A percentile compares a stretch with the other conserved stretches of the same genome.
Conservation (phyloP, 2,113 vertebrate species). For the Pandion haliaetus region DNA sequence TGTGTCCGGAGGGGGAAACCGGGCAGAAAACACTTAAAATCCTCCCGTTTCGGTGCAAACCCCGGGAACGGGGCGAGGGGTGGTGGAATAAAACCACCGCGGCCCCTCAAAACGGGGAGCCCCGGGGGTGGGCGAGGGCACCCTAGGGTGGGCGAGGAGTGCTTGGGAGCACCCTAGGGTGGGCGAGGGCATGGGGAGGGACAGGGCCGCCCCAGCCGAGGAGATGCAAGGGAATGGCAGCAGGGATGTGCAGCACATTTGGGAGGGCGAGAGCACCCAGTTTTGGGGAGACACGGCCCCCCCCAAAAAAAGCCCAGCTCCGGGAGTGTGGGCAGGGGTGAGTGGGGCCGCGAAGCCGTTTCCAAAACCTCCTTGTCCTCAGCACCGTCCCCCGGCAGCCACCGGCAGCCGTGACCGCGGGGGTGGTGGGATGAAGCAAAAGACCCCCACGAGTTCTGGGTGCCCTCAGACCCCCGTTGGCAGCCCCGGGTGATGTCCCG, state of each 20-base stretch:
- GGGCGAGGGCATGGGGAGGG: fast-evolving
- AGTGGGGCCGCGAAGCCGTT: fast-evolving
- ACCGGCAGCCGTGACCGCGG: fast-evolving
- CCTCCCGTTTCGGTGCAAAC: background rate
- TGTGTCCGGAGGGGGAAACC: background rate
- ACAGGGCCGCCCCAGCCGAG: fast-evolving
- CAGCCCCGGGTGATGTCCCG: fast-evolving
- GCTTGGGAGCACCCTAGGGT: fast-evolving
- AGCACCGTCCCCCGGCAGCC: background rate
- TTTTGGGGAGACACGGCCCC: background rate
- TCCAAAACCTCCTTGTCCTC: background rate
- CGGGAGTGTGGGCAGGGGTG: fast-evolving
- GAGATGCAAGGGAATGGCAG: background rate
- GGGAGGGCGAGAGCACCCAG: background rate
- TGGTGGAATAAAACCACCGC: background rate
- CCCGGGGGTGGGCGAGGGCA: background rate
- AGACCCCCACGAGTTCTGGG: fast-evolving
- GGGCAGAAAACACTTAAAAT: background rate
- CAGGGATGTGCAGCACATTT: fast-evolving
- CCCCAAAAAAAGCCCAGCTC: no score
- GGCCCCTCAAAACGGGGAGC: background rate
- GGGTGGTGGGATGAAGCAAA: background rate
- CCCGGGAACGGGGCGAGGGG: no score
- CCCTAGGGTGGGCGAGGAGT: background rate
- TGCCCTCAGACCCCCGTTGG: fast-evolving